Base-by-base conservation (phyloP, 2,797 vertebrate genomes). In the Leptoclinus maculatus region DNA sequence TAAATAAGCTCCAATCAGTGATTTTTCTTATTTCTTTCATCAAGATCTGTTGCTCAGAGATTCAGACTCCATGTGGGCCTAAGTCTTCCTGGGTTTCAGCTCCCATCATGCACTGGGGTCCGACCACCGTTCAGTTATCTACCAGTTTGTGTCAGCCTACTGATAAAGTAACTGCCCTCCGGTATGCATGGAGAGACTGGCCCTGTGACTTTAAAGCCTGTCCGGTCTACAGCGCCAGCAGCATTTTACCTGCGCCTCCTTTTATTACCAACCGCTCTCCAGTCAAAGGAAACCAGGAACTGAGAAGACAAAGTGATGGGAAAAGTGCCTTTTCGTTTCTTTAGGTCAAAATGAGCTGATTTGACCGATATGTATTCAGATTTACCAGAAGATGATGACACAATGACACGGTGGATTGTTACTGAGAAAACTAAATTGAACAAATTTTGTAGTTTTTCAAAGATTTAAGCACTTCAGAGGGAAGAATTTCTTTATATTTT, bases 181-280 rank as follows among this genome's bases (percentile, higher is more conserved):
- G 97, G 34, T 98, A 98, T 0, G 97, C 97, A 8, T 99, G 98
- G 98, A 92, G 32, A 0, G 94, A 97, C 25, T 97, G 96, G 97
- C 97, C 98, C 8, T 99, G 98, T 60, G 84, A 93, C 11, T 97
- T 97, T 59, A 96, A 96, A 89, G 89, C 89, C 38, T 99, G 98
- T 51, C 93, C 95, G 0, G 47, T 98, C 43, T 99, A 99, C 88
- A 94, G 96, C 54, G 45, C 78, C 7, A 39, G 59, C 14, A 14
- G 60, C 19, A 2, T 79, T 29, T 89, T 97, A 74, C 97, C 97
- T 0, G 97, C 96, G 0, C 96, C 97, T 16, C 93, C 96, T 0
- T 98, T 98, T 71, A 54, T 91, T 14, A 5, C 87, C n/a, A 53
- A 79, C 5, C 32, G 6, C 25, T 58, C 58, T 38, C 2, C 54